Evolutionary conservation across 2,797 vertebrate species (phyloP).

Genomic region (Brachyalestes nurse): DNA sequence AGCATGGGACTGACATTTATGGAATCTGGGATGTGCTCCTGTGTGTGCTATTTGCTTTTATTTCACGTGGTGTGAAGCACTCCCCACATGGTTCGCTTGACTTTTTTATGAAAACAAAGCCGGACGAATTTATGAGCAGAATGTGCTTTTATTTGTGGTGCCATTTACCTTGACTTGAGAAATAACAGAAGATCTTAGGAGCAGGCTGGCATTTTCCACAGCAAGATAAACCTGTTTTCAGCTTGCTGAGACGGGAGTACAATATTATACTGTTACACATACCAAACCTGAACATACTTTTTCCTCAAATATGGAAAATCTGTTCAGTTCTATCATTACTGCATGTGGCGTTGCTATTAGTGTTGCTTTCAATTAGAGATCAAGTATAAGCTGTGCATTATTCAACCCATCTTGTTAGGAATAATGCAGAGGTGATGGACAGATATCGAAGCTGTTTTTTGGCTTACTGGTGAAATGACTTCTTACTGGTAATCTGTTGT

Average conservation of each 20-base stretch:
- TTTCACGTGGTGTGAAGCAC: conserved; percentile 22
- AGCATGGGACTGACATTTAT: conserved; percentile 15
- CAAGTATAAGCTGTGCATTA: not conserved
- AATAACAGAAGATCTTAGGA: not conserved
- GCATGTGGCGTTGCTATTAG: not conserved
- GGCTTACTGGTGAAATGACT: not conserved
- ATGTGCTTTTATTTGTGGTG: conserved; percentile 42
- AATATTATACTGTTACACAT: not conserved
- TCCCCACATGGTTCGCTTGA: conserved; percentile 1
- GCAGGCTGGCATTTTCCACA: not conserved
- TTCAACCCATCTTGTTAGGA: not conserved
- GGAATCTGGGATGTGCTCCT: conserved; percentile 20
- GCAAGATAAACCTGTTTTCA: not conserved
- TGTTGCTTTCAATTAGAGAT: not conserved
- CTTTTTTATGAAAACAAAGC: conserved; percentile 32
- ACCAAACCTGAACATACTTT: not conserved
- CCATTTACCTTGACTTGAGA: conserved; percentile 31
- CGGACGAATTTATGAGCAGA: conserved; percentile 24
- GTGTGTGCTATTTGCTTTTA: conserved; percentile 29
- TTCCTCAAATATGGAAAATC: not conserved
- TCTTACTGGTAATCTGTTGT: too few relatives aligned
- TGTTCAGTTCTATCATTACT: not conserved
- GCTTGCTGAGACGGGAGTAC: not conserved
- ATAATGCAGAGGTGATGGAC: not conserved
- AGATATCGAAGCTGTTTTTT: not conserved